A percentile compares a stretch with the other conserved stretches of the same genome.
These are phyloP conservation scores for Coptotermes formosanus DNA, from an alignment of 1,140 invertebrate genomes.

Conservation along the genomic window DNA sequence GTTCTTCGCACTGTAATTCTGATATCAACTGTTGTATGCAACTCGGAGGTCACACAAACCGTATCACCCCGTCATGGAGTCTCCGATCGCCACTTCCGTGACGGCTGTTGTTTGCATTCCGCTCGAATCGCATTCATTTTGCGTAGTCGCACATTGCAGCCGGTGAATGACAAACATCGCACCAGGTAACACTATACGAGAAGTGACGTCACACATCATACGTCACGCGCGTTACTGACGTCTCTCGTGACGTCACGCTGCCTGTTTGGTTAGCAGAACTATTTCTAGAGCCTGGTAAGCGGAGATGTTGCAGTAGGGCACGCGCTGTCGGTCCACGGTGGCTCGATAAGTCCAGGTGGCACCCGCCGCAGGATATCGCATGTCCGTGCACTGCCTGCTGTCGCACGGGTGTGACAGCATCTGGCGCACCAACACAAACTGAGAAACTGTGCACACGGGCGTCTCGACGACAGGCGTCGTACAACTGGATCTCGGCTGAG, in stretches of 20 bases:
- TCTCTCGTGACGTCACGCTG: background rate
- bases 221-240: slow-evolving; percentile 15
- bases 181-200: slow-evolving; percentile 1
- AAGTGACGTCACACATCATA: background rate
- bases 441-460: background rate
- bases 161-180: background rate
- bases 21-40: too few relatives aligned
- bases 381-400: background rate
- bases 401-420: background rate
- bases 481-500: background rate
- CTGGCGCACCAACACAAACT: too few relatives aligned
- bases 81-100: too few relatives aligned
- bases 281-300: slow-evolving; percentile 12
- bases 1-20: too few relatives aligned
- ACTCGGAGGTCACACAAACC: too few relatives aligned
- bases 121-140: too few relatives aligned
- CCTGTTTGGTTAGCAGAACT: slow-evolving; percentile 11
- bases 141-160: background rate
- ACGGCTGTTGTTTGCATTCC: too few relatives aligned
- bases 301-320: background rate
- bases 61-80: too few relatives aligned
- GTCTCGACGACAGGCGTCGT: background rate
- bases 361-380: background rate
- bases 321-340: background rate
- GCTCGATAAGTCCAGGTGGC: background rate